phyloP scores from a whole-genome alignment of 2,797 vertebrate genomes.

The Staurois parvus region DNA sequence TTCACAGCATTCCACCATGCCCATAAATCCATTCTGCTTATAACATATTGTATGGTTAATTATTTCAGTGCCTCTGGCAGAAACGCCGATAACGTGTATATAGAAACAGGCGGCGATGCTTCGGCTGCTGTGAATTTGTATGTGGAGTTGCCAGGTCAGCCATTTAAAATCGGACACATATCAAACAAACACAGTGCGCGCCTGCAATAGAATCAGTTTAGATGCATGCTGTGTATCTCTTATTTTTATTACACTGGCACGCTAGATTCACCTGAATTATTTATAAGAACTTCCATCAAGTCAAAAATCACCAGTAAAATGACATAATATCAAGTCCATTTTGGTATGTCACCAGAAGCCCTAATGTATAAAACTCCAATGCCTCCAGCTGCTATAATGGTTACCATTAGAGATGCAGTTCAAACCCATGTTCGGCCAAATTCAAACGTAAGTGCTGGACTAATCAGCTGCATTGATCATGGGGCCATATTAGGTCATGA shows the following conservation, averaged over 20 bases:
- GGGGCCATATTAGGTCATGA: too few relatives aligned
- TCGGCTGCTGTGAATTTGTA: background rate
- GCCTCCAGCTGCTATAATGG: background rate
- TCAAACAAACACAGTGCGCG: background rate
- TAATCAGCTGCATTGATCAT: too few relatives aligned
- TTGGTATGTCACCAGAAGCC: background rate
- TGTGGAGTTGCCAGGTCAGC: conserved; percentile 2
- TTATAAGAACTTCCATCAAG: background rate
- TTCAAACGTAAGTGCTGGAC: too few relatives aligned
- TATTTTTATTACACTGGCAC: background rate
- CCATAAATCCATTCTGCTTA: conserved; percentile 27
- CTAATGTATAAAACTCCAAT: too few relatives aligned
- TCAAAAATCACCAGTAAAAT: background rate
- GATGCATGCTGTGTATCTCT: background rate
- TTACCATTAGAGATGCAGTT: background rate
- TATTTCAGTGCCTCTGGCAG: conserved; percentile 10
- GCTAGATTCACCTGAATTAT: background rate
- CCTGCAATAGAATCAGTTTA: background rate
- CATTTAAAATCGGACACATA: conserved; percentile 4
- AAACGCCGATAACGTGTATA: background rate
- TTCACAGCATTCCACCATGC: background rate
- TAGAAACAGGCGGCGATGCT: conserved; percentile 18
- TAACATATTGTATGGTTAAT: conserved; percentile 29
- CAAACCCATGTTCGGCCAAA: too few relatives aligned
- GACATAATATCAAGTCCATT: background rate